These are phyloP conservation scores for Ericerus pela DNA, from an alignment of 1,140 invertebrate genomes.

Conservation along the genomic window DNA sequence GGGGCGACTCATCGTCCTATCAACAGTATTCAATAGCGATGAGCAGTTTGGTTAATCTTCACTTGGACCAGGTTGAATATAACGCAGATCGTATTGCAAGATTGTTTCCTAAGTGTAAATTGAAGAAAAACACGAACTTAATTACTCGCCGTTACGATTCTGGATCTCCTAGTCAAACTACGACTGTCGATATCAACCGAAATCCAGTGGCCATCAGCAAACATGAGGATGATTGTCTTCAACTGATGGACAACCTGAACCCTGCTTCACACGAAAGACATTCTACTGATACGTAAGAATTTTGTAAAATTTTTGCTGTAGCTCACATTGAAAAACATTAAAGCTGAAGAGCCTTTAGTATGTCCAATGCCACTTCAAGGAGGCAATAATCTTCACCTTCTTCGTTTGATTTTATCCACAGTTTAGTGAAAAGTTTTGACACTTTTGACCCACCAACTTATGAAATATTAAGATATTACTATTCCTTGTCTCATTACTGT, in stretches of 20 bases:
- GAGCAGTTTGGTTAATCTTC: constrained; percentile 8
- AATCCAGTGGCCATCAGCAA: constrained; percentile 3
- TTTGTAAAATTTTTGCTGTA: no score
- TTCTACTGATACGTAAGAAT: constrained; percentile 8
- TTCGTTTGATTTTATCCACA: no score
- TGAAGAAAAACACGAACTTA: neutral
- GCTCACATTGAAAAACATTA: no score
- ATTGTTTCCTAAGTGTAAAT: neutral
- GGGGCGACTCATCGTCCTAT: constrained; percentile 6
- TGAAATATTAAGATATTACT: no score
- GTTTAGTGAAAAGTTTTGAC: no score
- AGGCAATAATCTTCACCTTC: no score
- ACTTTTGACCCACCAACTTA: no score
- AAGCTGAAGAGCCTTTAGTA: no score
- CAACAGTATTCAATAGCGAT: constrained; percentile 4
- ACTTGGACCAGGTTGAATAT: constrained; percentile 4
- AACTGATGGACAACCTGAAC: constrained; percentile 10
- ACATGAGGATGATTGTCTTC: constrained; percentile 1
- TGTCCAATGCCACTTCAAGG: no score
- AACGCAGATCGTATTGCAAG: constrained; percentile 1
- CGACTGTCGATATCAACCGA: constrained; percentile 2
- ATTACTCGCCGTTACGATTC: neutral
- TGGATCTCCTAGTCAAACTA: neutral
- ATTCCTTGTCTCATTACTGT: no score
- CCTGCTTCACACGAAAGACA: neutral